Evolutionary conservation across 2,888 invertebrate genomes (phyloP).

Genomic region (Miltochrista miniata): DNA sequence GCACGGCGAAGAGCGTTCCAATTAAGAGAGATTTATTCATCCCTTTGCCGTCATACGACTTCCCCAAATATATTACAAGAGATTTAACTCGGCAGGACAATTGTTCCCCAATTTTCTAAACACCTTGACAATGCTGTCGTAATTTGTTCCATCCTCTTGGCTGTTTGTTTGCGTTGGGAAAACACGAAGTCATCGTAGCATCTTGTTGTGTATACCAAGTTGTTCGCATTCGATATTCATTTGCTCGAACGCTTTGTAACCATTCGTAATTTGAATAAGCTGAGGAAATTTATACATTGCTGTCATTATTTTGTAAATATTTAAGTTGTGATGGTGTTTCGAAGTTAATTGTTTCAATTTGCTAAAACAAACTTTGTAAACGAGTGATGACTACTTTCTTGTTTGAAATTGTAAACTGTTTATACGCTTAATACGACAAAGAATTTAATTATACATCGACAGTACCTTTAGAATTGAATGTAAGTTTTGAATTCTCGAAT

Average conservation of each 20-base stretch:
- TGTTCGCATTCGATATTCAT: conserved; percentile 71
- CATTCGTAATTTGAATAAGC: conserved; percentile 58
- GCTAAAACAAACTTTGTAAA: conserved; percentile 17
- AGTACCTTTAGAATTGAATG: too few relatives aligned
- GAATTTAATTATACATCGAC: too few relatives aligned
- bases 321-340: conserved; percentile 39
- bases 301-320: conserved; percentile 50
- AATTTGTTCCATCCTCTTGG: conserved; percentile 75
- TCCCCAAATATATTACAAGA: conserved; percentile 74
- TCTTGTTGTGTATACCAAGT: conserved; percentile 57
- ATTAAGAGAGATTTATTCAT: conserved; percentile 80
- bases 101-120: conserved; percentile 80
- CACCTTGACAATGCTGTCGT: conserved; percentile 73
- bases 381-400: conserved; percentile 17
- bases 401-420: conserved; percentile 19
- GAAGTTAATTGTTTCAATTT: conserved; percentile 42
- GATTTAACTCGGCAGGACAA: conserved; percentile 74
- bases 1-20: conserved; percentile 68
- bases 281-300: conserved; percentile 57
- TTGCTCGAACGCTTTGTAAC: conserved; percentile 66
- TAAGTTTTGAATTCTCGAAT: conserved; percentile 44
- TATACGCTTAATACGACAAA: too few relatives aligned
- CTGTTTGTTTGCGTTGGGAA: conserved; percentile 69
- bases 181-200: conserved; percentile 62
- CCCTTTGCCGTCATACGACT: conserved; percentile 64